Base-by-base conservation (phyloP, 2,797 vertebrate genomes). In the Karalla daura region DNA sequence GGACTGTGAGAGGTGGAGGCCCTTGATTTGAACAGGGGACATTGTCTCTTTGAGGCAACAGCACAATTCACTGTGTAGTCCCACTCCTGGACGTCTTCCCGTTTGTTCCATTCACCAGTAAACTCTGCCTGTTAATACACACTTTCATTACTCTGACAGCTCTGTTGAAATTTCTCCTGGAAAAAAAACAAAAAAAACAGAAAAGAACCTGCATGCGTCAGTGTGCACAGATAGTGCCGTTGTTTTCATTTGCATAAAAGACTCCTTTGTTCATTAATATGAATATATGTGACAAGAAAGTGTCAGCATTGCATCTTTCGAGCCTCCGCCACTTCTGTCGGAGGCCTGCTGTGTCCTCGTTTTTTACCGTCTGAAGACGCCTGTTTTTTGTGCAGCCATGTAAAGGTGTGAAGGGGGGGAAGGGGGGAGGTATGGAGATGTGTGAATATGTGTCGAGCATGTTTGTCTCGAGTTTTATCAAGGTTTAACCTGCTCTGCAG, bases 401-500 rank as follows among this genome's bases (percentile, higher is more conserved):
- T 49, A 61, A 70, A 69, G 50, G 63, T 58, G 61, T 27, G 70
- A 75, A n/a, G 51, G 37, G 45, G 60, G 25, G 28, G 66, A 56
- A 66, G 25, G 20, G 30, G 15, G 18, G 20, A 36, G 30, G 40
- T 32, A 23, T 10, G 4, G 50, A 51, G 18, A 63, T 23, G 54
- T 46, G 66, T 47, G 61, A 59, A 63, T 37, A 43, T 50, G 63
- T 78, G 66, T 72, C 28, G 53, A 45, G 54, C 60, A 24, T 80
- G 27, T 74, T 69, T 78, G 51, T 75, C 45, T 77, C 2, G 1
- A 32, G 52, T 49, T 64, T 62, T 62, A 53, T 72, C 51, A 4
- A 78, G 64, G 51, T 78, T 82, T 78, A 56, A 80, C 80, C 43
- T 63, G 32, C 5, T 6, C 39, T 13, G 40, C 44, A 61, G 23